Conservation (phyloP, 2,888 invertebrate species). For the Globia sparganii region DNA sequence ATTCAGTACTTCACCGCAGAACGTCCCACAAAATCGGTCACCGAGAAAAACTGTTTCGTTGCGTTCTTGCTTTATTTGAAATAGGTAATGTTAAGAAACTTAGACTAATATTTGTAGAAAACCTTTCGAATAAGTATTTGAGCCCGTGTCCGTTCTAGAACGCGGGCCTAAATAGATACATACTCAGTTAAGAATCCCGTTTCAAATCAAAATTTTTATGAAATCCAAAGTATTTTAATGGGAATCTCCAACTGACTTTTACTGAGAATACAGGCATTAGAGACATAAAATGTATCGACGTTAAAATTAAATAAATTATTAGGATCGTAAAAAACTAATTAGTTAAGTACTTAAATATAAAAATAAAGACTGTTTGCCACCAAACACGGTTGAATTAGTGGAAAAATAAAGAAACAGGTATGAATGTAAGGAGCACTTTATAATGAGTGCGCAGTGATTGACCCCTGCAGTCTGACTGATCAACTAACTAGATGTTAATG, state of each 20-base stretch:
- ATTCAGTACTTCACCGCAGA: neutral
- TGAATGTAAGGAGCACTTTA: neutral
- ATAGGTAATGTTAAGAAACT: conserved; percentile 12
- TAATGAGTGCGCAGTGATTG: neutral
- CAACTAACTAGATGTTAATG: neutral
- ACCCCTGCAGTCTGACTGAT: neutral
- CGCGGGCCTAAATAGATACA: neutral
- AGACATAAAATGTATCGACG: neutral
- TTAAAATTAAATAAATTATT: neutral
- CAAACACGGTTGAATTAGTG: conserved; percentile 5
- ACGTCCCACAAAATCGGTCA: neutral
- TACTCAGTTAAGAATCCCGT: conserved; percentile 3
- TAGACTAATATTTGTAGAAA: conserved; percentile 18
- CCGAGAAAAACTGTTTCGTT: neutral
- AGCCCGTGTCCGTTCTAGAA: conserved; percentile 39
- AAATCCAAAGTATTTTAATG: neutral
- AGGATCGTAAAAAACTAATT: conserved; percentile 15
- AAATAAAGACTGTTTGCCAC: conserved; percentile 27
- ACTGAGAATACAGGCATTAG: conserved; percentile 33
- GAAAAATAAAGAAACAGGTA: neutral
- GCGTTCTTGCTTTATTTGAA: conserved; percentile 10
- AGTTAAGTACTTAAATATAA: conserved; percentile 15
- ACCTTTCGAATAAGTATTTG: conserved; percentile 8
- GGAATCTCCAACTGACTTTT: neutral
- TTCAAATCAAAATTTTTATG: neutral